These are phyloP conservation scores for Cottus gobio DNA, from an alignment of 2,113 vertebrate species.

Conservation along the genomic window DNA sequence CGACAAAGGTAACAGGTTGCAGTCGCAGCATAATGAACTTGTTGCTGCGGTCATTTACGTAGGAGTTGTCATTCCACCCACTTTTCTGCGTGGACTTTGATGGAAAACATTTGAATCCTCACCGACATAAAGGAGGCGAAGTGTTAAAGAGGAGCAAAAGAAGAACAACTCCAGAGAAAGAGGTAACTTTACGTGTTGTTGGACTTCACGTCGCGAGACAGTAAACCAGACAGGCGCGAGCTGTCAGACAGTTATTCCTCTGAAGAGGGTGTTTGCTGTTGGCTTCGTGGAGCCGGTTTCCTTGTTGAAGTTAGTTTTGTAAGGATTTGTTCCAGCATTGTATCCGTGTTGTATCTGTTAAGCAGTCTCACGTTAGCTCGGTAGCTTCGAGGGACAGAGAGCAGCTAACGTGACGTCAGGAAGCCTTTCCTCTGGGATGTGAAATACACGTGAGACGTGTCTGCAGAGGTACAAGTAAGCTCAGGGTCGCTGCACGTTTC, in stretches of 20 bases:
- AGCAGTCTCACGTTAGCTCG: constrained; percentile 13
- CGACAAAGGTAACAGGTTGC: constrained; percentile 86
- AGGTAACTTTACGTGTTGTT: constrained; percentile 67
- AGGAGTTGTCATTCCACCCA: constrained; percentile 9
- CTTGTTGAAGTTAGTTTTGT: not conserved
- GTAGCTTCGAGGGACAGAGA: not conserved
- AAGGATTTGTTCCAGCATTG: not conserved
- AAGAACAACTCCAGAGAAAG: constrained; percentile 26
- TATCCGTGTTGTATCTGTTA: not conserved
- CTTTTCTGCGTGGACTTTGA: constrained; percentile 1
- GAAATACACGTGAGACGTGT: not conserved
- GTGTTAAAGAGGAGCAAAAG: constrained; percentile 20
- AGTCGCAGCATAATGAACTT: constrained; percentile 63
- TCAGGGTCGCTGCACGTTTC: not conserved
- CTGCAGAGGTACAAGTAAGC: no score
- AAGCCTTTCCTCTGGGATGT: not conserved
- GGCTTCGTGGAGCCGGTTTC: not conserved
- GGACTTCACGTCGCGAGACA: constrained; percentile 21
- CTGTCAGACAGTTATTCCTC: constrained; percentile 26
- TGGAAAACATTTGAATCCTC: constrained; percentile 12
- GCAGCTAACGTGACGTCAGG: constrained; percentile 12
- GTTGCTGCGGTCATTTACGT: constrained; percentile 14
- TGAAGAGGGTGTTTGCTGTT: not conserved
- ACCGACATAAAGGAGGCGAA: not conserved
- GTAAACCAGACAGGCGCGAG: constrained; percentile 28